phyloP scores from a whole-genome alignment of 2,888 invertebrate species.

The Luffia ferchaultella region DNA sequence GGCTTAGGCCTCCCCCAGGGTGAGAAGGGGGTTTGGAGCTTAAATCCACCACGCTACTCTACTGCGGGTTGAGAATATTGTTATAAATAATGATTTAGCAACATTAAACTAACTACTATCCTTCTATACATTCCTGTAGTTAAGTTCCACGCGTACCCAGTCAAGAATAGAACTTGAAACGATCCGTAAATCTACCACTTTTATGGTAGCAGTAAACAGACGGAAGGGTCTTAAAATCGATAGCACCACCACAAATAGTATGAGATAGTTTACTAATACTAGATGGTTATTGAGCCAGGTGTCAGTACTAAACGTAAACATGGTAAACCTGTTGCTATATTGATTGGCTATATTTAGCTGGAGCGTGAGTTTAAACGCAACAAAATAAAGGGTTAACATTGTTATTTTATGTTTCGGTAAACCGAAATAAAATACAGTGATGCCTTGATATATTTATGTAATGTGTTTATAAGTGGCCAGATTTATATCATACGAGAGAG shows the following conservation, averaged over 20 bases:
- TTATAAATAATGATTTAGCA: not conserved
- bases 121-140: too few relatives aligned
- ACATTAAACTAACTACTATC: not conserved
- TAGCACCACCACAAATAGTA: constrained; percentile 43
- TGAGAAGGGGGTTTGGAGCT: too few relatives aligned
- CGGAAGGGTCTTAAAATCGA: constrained; percentile 45
- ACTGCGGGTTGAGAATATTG: not conserved
- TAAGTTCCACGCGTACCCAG: not conserved
- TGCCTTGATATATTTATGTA: too few relatives aligned
- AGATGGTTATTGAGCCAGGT: not conserved
- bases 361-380: too few relatives aligned
- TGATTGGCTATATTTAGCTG: not conserved
- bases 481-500: too few relatives aligned
- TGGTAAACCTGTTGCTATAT: not conserved
- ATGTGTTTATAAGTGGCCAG: too few relatives aligned
- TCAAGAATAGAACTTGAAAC: constrained; percentile 29
- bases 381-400: too few relatives aligned
- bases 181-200: constrained; percentile 31
- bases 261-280: not conserved
- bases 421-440: too few relatives aligned
- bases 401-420: too few relatives aligned
- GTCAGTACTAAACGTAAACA: not conserved
- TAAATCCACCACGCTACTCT: too few relatives aligned
- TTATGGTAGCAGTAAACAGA: constrained; percentile 40
- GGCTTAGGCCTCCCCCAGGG: too few relatives aligned